A percentile compares a stretch with the other conserved stretches of the same genome.
phyloP scores from a whole-genome alignment of 2,797 vertebrate species.

The Thaleichthys pacificus region DNA sequence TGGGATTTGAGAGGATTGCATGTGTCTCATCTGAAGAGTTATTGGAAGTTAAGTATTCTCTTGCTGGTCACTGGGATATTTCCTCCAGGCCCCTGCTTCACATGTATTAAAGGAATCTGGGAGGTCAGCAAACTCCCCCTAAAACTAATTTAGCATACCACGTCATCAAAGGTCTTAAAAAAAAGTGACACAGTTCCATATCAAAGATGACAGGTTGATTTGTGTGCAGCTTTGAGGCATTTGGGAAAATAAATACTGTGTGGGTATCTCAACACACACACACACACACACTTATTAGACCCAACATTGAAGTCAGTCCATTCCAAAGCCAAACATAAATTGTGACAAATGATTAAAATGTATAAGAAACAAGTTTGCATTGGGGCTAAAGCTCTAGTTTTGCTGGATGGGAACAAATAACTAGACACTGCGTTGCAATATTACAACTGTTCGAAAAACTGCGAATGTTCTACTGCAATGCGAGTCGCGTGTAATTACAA shows the following conservation, averaged over 20 bases:
- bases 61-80: conserved; percentile 33
- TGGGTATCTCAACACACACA: no score
- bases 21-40: conserved; percentile 45
- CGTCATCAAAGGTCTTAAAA: conserved; percentile 48
- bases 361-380: no score
- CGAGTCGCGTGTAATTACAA: conserved; percentile 71
- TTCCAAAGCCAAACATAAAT: no score
- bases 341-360: no score
- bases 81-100: conserved; percentile 26
- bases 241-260: no score
- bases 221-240: no score
- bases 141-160: conserved; percentile 35
- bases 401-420: not conserved
- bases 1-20: conserved; percentile 28
- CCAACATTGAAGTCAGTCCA: no score
- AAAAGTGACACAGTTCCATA: conserved; percentile 37
- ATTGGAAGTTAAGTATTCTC: conserved; percentile 52
- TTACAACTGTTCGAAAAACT: conserved; percentile 60
- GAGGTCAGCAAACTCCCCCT: conserved; percentile 20
- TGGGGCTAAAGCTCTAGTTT: not conserved
- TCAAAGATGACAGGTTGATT: conserved; percentile 22
- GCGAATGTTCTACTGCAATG: conserved; percentile 51
- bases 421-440: conserved; percentile 39
- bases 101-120: conserved; percentile 45
- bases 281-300: no score